phyloP scores from a whole-genome alignment of 2,888 invertebrate species.

The Oxyscelio sp. region DNA sequence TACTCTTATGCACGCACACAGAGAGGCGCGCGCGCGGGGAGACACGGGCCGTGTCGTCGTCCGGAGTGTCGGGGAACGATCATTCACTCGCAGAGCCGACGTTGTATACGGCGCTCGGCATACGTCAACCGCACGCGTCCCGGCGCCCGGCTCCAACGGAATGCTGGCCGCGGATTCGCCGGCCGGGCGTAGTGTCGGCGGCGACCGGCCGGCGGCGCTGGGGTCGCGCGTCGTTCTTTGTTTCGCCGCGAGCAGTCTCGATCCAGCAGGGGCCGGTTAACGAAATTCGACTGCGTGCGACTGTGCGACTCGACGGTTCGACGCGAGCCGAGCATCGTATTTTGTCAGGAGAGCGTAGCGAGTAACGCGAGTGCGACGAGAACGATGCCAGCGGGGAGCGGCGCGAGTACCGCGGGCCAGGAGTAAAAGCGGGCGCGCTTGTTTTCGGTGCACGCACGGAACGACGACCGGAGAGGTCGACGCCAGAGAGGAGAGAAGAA shows the following conservation, averaged over 20 bases:
- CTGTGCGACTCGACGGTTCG: constrained; percentile 25
- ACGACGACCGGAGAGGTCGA: constrained; percentile 1
- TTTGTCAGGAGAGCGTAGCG: background rate
- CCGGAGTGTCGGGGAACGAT: constrained; percentile 47
- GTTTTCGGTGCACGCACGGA: background rate
- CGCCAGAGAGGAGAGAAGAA: background rate
- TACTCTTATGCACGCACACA: constrained; percentile 3
- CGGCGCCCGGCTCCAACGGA: constrained; percentile 43
- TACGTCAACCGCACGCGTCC: constrained; percentile 59
- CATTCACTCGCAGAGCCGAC: constrained; percentile 47
- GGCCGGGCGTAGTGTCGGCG: background rate
- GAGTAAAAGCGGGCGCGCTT: constrained; percentile 4
- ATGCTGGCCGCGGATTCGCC: constrained; percentile 52
- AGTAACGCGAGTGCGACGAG: background rate
- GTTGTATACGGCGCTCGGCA: constrained; percentile 29
- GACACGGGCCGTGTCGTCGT: constrained; percentile 36
- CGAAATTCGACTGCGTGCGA: constrained; percentile 58
- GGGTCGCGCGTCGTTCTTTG: constrained; percentile 76
- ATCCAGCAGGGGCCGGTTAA: constrained; percentile 74
- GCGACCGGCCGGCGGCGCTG: constrained; percentile 56
- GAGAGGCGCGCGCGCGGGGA: background rate
- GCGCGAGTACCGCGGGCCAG: background rate
- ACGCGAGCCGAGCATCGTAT: constrained; percentile 24
- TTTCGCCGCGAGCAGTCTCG: constrained; percentile 75
- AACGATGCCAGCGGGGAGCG: background rate